Conservation (phyloP, 1,140 invertebrate genomes). For the Brachionus rotundiformis region DNA sequence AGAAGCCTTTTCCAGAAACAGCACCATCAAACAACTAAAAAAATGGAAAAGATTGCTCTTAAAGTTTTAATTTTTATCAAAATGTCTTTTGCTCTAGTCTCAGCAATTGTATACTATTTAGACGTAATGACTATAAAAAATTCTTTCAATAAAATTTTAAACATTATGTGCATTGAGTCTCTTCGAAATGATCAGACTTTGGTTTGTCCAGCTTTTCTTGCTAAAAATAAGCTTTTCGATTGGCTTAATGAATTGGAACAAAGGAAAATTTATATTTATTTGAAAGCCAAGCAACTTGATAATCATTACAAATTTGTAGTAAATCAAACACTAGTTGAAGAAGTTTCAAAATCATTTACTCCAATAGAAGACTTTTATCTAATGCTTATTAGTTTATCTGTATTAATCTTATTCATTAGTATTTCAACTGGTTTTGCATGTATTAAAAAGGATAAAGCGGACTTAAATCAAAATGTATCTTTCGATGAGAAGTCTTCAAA, state of each 20-base stretch:
- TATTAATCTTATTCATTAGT: not conserved
- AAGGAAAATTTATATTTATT: not conserved
- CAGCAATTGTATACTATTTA: not conserved
- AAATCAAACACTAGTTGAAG: not conserved
- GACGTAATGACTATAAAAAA: not conserved
- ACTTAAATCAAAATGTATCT: not conserved
- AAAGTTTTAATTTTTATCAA: not conserved
- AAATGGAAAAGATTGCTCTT: not conserved
- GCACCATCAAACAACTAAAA: not conserved
- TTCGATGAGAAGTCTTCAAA: not conserved
- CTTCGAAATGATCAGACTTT: not conserved
- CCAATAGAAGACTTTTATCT: slow-evolving; percentile 6
- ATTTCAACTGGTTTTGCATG: not conserved
- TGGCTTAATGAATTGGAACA: not conserved
- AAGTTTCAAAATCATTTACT: not conserved
- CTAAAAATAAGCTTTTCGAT: not conserved
- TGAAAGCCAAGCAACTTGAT: not conserved
- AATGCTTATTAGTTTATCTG: not conserved
- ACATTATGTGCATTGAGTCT: not conserved
- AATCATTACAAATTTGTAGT: not conserved
- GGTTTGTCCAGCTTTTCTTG: not conserved
- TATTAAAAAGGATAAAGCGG: not conserved
- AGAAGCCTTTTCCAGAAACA: not conserved
- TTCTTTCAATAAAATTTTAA: not conserved
- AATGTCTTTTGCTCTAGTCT: not conserved